Base-by-base conservation (phyloP, 2,888 invertebrate species). In the Caenorhabditis sulstoni region DNA sequence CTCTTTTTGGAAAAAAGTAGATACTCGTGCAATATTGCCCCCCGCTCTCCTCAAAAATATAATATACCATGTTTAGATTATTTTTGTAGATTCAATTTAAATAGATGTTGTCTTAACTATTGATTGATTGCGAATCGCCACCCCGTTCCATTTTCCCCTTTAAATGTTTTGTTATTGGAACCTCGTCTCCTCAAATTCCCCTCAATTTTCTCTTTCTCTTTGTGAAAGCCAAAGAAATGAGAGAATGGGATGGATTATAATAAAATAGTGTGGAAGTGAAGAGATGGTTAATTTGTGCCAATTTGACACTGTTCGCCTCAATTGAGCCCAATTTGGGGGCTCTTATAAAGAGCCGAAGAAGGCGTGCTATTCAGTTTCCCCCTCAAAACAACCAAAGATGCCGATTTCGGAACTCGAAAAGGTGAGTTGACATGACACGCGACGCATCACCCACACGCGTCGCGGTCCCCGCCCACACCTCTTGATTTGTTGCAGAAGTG, bases 381-480 rank as follows among this genome's bases (percentile, higher is more conserved):
- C n/a, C n/a, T n/a, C n/a, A n/a, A n/a, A n/a, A n/a, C n/a, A 12
- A 53, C 18, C 7, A 7, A 67, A 41, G 11, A 79, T 79, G 79
- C 77, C 79, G 22, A 79, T 81, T 66, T 73, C 73, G 2, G 79
- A 79, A 49, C 66, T 79, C 8, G 79, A 79, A 50, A 79, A 79
- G 66, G 79, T 73, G 52, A 9, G 71, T 59, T 59, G 44, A 7
- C 18, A n/a, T 8, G 23, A 29, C 35, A 37, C 18, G 5, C 8
- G 2, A 55, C 20, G 2, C 7, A 4, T 29, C 12, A 20, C 39
- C 29, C n/a, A n/a, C n/a, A n/a, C n/a, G n/a, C n/a, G n/a, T 73
- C n/a, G n/a, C n/a, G n/a, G n/a, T 29, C 9, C 7, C 35, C 4
- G 7, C 29, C 23, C 2, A 53, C 20, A 9, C 3, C n/a, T 23